Base-by-base conservation (phyloP, 53 echinoderm and acorn worm species). In the Astropecten irregularis region DNA sequence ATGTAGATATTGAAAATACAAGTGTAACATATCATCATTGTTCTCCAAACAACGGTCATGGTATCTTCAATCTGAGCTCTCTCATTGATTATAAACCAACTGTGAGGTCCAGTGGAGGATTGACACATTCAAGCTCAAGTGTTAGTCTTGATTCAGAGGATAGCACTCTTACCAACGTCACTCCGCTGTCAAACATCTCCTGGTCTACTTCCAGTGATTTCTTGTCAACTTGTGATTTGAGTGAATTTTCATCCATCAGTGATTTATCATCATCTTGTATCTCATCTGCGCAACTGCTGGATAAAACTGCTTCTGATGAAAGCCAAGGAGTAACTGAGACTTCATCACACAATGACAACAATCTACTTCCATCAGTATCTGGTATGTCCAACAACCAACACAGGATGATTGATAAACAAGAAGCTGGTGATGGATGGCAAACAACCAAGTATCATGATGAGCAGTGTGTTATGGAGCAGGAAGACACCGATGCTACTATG, bases 351-450 rank as follows among this genome's bases (percentile, higher is more conserved):
- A 32, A 31, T 32, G 61, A 61, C 32, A 25, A 61, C 31, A 2
- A 61, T 32, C 33, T 61, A n/a, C n/a, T n/a, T n/a, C n/a, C n/a
- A n/a, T 71, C 71, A 22, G 20, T 20, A 18, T 71, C 52, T 53
- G 52, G 36, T 22, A 21, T 33, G 32, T 20, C 1, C 9, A 19
- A 34, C 8, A 71, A 34, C 16, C 22, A 21, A 52, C 71, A 71
- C 49, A 53, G 11, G 35, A 52, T 18, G 25, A 36, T 14, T 33
- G 5, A 35, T 23, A 52, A 71, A 53, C 51, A 33, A 35, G 71
- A 71, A 34, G 71, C 71, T 32, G 71, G 71, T 53, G 71, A 71
- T 53, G 16, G n/a, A n/a, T n/a, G n/a, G n/a, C n/a, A n/a, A n/a
- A 11, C 39, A 56, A 11, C 4, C 21, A 58, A 26, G 31, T 19